phyloP scores from a whole-genome alignment of 2,797 vertebrate genomes.

The Chanos chanos region DNA sequence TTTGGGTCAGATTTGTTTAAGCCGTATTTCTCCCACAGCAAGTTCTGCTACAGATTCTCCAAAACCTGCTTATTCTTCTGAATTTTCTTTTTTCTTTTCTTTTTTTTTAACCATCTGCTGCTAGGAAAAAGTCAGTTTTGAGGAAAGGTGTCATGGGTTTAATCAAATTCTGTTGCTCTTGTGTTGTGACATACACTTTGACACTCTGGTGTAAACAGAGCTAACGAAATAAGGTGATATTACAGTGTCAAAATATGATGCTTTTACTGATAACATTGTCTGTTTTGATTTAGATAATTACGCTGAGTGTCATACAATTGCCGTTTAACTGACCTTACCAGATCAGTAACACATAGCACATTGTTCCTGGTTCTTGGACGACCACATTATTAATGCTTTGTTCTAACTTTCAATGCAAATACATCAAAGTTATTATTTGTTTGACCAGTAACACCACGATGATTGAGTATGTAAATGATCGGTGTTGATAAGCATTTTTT shows the following conservation, averaged over 20 bases:
- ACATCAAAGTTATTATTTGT: not conserved
- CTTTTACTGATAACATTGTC: too few relatives aligned
- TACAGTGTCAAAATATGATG: too few relatives aligned
- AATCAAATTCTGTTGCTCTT: constrained; percentile 12
- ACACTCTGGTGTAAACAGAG: too few relatives aligned
- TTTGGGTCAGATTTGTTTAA: constrained; percentile 37
- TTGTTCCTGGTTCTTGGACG: constrained; percentile 1
- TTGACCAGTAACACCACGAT: constrained; percentile 18
- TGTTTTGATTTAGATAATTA: too few relatives aligned
- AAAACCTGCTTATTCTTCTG: too few relatives aligned
- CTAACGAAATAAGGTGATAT: too few relatives aligned
- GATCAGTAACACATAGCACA: too few relatives aligned
- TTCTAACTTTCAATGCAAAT: constrained; percentile 22
- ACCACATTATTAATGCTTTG: not conserved
- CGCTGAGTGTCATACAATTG: too few relatives aligned
- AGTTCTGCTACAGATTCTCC: constrained; percentile 29
- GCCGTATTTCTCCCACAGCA: constrained; percentile 36
- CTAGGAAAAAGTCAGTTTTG: constrained; percentile 33
- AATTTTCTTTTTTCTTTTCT: too few relatives aligned
- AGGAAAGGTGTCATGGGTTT: constrained; percentile 24
- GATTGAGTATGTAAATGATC: constrained; percentile 10
- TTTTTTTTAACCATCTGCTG: constrained; percentile 37
- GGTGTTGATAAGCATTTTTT: constrained; percentile 10
- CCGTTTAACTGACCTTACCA: too few relatives aligned
- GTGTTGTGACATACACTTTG: not conserved